Conservation (phyloP, 2,113 vertebrate genomes). For the Embiotoca jacksoni region DNA sequence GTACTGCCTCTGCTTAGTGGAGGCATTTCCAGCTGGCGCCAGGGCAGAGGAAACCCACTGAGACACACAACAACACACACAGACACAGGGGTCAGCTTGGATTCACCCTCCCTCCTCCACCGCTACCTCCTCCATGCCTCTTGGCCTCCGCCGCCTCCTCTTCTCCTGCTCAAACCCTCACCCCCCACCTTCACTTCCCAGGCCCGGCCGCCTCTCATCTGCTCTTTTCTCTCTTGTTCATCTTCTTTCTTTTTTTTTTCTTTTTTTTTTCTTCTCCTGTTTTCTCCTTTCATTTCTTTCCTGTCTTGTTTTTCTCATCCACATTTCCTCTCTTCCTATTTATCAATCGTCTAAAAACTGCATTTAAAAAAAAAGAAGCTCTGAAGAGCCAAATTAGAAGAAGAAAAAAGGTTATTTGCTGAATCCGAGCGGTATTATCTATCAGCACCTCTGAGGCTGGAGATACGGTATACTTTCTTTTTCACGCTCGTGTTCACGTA, state of each 20-base stretch:
- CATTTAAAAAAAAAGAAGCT: neutral
- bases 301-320: conserved; percentile 21
- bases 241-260: conserved; percentile 3
- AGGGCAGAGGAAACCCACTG: conserved; percentile 84
- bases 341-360: neutral
- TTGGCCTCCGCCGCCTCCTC: conserved; percentile 56
- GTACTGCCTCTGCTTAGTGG: conserved; percentile 78
- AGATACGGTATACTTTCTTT: too few relatives aligned
- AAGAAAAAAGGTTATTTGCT: neutral
- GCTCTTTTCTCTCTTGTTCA: conserved; percentile 59
- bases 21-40: conserved; percentile 87
- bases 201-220: conserved; percentile 66
- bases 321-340: conserved; percentile 19
- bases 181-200: conserved; percentile 64
- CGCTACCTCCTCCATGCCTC: conserved; percentile 59
- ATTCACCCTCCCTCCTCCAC: conserved; percentile 67
- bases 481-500: too few relatives aligned
- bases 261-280: conserved; percentile 18
- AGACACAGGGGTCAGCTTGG: conserved; percentile 81
- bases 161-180: conserved; percentile 55
- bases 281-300: conserved; percentile 25
- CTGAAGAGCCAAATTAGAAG: neutral
- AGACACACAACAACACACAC: conserved; percentile 84
- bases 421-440: neutral
- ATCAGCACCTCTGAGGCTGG: too few relatives aligned